Evolutionary conservation across 2,888 invertebrate species (phyloP), one percentile per base, ranked within the genome.

Genomic region (Candidula unifasciata): DNA sequence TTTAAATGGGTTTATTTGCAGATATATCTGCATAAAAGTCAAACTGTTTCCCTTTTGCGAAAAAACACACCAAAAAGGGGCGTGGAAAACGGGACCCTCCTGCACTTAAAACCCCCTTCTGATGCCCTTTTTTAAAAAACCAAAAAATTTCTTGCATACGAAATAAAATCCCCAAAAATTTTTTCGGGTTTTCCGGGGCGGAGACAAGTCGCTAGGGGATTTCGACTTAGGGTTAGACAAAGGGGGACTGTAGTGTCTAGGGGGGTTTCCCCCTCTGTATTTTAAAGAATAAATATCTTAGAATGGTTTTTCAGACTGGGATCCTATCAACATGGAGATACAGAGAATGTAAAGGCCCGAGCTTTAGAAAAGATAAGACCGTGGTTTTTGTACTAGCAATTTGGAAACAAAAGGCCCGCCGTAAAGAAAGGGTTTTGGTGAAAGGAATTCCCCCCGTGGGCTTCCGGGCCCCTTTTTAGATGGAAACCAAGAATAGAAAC

Each of bases 61-160:
- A 24, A 27, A 74, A 74, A 74, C 74, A 74, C 21, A 3, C 27
- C 30, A 18, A 74, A 74, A 18, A 54, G 54, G 30, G 52, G 30
- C 30, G 21, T 74, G n/a, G 74, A 74, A 27, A 54, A 74, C 52
- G 27, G 74, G 21, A 52, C 30, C 30, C 33, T 54, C n/a, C 8
- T 33, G 74, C 54, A 30, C 74, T 54, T 33, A 54, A 5, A n/a
- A 16, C 54, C 30, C 54, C 30, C 54, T 52, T 33, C 54, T 74
- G 74, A 54, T 74, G 74, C 30, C 74, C 74, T 54, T 74, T 74
- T 74, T n/a, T n/a, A n/a, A 74, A 74, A 73, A 54, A 74, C 54
- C 74, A 54, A 74, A 16, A 73, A 54, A 54, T 30, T 52, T 74
- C 54, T 74, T 74, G 74, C 74, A 74, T 74, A 54, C 74, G 16